Evolutionary conservation across 1,140 invertebrate species (phyloP), one percentile per base, ranked within the genome.

Genomic region (Adoxophyes honmai): DNA sequence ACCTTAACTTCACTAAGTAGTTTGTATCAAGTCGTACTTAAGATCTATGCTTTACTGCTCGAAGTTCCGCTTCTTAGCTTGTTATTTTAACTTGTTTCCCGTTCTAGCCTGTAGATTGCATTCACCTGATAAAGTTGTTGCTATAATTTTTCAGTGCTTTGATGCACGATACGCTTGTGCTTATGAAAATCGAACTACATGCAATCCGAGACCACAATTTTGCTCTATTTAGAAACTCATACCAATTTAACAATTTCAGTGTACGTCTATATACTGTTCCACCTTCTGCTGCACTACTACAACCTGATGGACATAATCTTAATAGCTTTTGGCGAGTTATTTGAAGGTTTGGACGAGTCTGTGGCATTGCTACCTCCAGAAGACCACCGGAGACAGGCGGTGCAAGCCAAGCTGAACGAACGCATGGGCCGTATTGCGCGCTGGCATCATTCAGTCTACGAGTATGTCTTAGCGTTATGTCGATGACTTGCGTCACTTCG

Each of bases 391-490:
- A 58, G 73, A 3, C 37, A 52, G 0, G 53, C 59, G 10, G 66
- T 70, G 1, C 73, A 73, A 54, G 4, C n/a, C 0, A 62, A 54
- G 5, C 57, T 81, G 0, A 76, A 75, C 14, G 51, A 54, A 14
- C 68, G 76, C 15, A 68, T 81, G 14, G 38, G 60, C 14, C 58
- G 68, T 14, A 76, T 80, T 11, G 70, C 73, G 0, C 60, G 56
- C 10, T 76, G 73, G 70, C 79, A 82, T 56, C 48, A 60, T 18
- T 70, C 64, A n/a, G 64, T 81, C 34, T 70, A 75, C 38, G 59
- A 62, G 78, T 81, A 67, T 42, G 68, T 63, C 42, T 6, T 14
- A 33, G 6, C 2, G 2, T 48, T 21, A 42, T 57, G 4, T 54
- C 64, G 59, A 34, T 69, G n/a, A n/a, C 34, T 33, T 39, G 34